A percentile compares a stretch with the other conserved stretches of the same genome.
These are phyloP conservation scores for Hafferia zeledoni DNA, from an alignment of 2,797 vertebrate species.

Conservation along the genomic window DNA sequence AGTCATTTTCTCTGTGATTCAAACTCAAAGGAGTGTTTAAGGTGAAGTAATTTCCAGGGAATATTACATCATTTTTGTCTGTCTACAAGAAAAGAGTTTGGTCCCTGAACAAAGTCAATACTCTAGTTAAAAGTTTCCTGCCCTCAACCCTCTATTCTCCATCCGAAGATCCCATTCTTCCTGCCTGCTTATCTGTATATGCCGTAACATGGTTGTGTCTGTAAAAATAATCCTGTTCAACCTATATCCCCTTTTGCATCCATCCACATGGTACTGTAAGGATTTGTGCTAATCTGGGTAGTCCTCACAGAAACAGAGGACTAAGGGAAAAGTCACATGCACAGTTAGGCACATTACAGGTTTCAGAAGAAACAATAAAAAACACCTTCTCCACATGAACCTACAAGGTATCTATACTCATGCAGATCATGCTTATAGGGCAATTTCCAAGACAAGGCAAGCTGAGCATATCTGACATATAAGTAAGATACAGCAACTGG, in stretches of 20 bases:
- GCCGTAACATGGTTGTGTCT: background rate
- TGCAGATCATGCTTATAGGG: background rate
- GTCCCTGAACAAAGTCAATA: background rate
- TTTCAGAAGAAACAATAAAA: background rate
- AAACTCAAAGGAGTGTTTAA: background rate
- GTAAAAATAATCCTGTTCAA: background rate
- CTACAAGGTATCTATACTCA: background rate
- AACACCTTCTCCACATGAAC: background rate
- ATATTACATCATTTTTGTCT: conserved; percentile 1
- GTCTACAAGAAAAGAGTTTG: background rate
- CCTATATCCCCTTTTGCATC: background rate
- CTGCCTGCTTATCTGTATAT: background rate
- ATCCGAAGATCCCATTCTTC: background rate
- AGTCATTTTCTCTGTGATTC: background rate
- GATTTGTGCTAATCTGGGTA: background rate
- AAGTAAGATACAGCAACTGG: background rate
- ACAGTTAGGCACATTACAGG: background rate
- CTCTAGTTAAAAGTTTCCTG: background rate
- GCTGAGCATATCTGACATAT: background rate
- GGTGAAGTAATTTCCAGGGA: background rate
- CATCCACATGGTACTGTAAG: background rate
- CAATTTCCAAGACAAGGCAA: background rate
- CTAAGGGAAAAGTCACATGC: background rate
- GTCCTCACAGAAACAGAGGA: background rate
- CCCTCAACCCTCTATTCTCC: background rate